These are phyloP conservation scores for Takifugu flavidus DNA, from an alignment of 2,113 vertebrate species.

Conservation along the genomic window DNA sequence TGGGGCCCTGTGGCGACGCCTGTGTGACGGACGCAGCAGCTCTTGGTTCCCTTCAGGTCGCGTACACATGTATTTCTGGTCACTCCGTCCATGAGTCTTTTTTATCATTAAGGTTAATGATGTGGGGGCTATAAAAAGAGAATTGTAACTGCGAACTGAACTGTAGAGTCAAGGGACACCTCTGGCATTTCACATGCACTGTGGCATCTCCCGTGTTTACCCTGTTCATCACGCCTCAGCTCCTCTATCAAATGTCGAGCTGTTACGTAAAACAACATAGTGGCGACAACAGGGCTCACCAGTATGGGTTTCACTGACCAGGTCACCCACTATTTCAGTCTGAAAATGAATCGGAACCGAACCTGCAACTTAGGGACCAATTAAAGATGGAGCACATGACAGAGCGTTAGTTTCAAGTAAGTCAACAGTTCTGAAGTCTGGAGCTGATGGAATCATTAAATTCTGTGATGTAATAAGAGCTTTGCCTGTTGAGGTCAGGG, in stretches of 20 bases:
- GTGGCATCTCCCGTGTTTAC: slow-evolving; percentile 44
- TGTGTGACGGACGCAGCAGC: slow-evolving; percentile 29
- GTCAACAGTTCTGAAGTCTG: no score
- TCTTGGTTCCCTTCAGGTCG: slow-evolving; percentile 11
- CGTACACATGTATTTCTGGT: slow-evolving; percentile 22
- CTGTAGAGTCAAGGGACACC: slow-evolving; percentile 26
- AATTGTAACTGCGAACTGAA: slow-evolving; percentile 16
- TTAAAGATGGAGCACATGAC: no score
- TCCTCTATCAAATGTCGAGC: slow-evolving; percentile 28
- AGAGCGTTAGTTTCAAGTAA: no score
- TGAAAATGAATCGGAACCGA: no score
- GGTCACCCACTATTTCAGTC: slow-evolving; percentile 16
- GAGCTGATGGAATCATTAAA: no score
- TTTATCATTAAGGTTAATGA: slow-evolving; percentile 17
- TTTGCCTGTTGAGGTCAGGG: no score
- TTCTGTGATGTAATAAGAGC: no score
- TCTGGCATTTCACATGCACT: slow-evolving; percentile 35
- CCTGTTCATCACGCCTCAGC: slow-evolving; percentile 7
- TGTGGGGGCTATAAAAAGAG: slow-evolving; percentile 29
- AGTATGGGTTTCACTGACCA: slow-evolving; percentile 19
- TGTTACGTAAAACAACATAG: slow-evolving; percentile 35
- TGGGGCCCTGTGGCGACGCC: slow-evolving; percentile 26
- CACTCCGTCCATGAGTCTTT: slow-evolving; percentile 18
- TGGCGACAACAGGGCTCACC: slow-evolving; percentile 10
- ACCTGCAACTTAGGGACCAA: no score